Base-by-base conservation (phyloP, 2,888 invertebrate genomes). In the Cactoblastis cactorum region DNA sequence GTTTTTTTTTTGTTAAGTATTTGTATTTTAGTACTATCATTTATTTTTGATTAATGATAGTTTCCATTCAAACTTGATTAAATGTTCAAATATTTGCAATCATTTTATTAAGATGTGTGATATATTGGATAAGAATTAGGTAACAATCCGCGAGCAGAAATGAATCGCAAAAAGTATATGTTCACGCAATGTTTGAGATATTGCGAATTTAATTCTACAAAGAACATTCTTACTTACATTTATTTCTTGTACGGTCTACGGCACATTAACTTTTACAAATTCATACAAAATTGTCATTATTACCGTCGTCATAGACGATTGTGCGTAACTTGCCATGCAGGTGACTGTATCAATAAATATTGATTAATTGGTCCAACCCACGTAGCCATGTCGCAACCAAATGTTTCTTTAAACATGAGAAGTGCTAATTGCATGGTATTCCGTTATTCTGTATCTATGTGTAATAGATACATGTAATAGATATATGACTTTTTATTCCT, bases 291-390 rank as follows among this genome's bases (percentile, higher is more conserved):
- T n/a, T n/a, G n/a, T n/a, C n/a, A n/a, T n/a, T n/a, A n/a, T n/a
- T n/a, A n/a, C n/a, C n/a, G n/a, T n/a, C n/a, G n/a, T n/a, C n/a
- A n/a, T n/a, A n/a, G n/a, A n/a, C n/a, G n/a, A n/a, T n/a, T n/a
- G n/a, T n/a, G n/a, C n/a, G n/a, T n/a, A n/a, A n/a, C n/a, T n/a
- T n/a, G n/a, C n/a, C n/a, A n/a, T n/a, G n/a, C n/a, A n/a, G n/a
- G n/a, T n/a, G n/a, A n/a, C n/a, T 28, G 28, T 28, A 28, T 28
- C 5, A 28, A 6, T 28, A 9, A 28, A 28, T 24, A 11, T 24
- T 48, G 24, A 48, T 48, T 48, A 17, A 46, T 46, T 19, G 11
- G 24, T 17, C 17, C 3, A 37, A 24, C 37, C 38, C 15, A 32
- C 15, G 28, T 48, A 48, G 17, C 11, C 18, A 33, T 18, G 24